Percentiles rank a stretch among this genome's conserved stretches.
phyloP scores from a whole-genome alignment of 1,140 invertebrate species.

The Frieseomelitta varia region DNA sequence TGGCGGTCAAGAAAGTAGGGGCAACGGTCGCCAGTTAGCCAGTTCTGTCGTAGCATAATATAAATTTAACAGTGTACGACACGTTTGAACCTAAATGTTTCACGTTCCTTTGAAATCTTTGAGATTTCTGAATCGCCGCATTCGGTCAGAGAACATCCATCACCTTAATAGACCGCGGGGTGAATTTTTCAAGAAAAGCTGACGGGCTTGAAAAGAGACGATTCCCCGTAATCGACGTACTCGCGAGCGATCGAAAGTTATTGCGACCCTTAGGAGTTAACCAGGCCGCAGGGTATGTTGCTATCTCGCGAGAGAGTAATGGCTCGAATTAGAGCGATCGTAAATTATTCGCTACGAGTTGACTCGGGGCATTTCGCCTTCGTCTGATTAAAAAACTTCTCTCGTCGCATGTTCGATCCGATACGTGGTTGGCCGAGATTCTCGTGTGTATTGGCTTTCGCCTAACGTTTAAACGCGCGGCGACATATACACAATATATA shows the following conservation, averaged over 20 bases:
- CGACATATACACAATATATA: constrained; percentile 22
- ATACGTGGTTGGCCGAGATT: background rate
- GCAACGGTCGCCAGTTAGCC: no score
- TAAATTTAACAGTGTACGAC: no score
- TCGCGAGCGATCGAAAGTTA: constrained; percentile 17
- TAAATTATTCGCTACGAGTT: background rate
- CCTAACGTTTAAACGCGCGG: constrained; percentile 19
- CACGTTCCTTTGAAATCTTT: background rate
- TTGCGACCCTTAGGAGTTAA: background rate
- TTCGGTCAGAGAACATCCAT: background rate
- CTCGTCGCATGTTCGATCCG: background rate
- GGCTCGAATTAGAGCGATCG: constrained; percentile 29
- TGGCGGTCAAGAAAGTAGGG: no score
- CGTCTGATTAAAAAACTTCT: constrained; percentile 46
- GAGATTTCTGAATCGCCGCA: background rate
- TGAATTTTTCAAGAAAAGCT: background rate
- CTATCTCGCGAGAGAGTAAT: constrained; percentile 31
- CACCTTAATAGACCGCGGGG: background rate
- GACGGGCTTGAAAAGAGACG: no score
- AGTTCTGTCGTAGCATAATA: no score
- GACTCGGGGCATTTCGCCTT: background rate
- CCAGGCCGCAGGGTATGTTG: background rate
- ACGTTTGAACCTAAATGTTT: background rate
- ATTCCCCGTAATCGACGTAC: constrained; percentile 28
- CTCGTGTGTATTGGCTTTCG: no score